Evolutionary conservation across 1,140 invertebrate species (phyloP).

Genomic region (Brachionus calyciflorus): DNA sequence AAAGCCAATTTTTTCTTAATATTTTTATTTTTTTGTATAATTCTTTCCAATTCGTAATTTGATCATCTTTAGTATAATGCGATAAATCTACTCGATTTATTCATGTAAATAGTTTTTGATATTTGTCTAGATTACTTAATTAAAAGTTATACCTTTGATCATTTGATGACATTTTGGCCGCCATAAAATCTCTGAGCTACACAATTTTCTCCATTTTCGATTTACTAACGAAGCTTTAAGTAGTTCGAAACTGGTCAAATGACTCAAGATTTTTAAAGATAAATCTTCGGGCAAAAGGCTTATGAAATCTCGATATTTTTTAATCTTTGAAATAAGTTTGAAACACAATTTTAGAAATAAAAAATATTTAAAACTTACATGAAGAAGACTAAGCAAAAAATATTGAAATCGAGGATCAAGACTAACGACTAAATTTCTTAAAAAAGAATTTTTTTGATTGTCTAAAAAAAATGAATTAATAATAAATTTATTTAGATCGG

Average conservation of each 20-base stretch:
- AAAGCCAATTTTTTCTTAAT: constrained; percentile 36
- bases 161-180: constrained; percentile 52
- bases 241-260: constrained; percentile 52
- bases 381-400: constrained; percentile 4
- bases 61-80: neutral
- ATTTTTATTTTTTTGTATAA: constrained; percentile 8
- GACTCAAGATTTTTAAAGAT: constrained; percentile 53
- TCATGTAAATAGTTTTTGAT: no score
- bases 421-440: neutral
- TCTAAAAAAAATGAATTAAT: neutral
- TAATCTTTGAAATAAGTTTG: constrained; percentile 48
- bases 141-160: constrained; percentile 45
- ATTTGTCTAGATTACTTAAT: no score
- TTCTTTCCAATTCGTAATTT: constrained; percentile 28
- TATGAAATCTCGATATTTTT: constrained; percentile 55
- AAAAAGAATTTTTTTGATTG: constrained; percentile 27
- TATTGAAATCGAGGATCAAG: constrained; percentile 5
- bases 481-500: neutral
- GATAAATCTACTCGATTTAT: neutral
- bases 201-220: constrained; percentile 53
- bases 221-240: constrained; percentile 53
- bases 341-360: neutral
- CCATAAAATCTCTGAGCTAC: constrained; percentile 55
- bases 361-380: constrained; percentile 35
- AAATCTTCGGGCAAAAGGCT: constrained; percentile 52